Evolutionary conservation across 2,888 invertebrate species (phyloP), one percentile per base, ranked within the genome.

Genomic region (Noctua janthina): DNA sequence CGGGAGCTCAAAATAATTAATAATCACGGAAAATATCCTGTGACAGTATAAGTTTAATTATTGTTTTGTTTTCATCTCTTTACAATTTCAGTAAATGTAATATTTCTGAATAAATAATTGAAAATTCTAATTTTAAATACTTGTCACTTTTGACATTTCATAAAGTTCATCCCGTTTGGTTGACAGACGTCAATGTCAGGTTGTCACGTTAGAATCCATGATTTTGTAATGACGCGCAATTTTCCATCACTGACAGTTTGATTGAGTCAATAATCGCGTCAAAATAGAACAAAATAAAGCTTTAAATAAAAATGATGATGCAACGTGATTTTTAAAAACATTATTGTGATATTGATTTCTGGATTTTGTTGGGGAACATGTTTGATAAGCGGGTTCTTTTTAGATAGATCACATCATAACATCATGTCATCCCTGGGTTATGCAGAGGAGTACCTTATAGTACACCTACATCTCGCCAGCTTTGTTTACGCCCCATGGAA

Each of bases 201-300:
- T 54, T 66, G 78, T 71, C 46, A 64, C 39, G 43, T 76, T 75
- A 73, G 64, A 82, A 69, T 43, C 66, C 77, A 74, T 87, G 78
- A 84, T 76, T 85, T 85, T 80, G 68, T 83, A 85, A 80, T 79
- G 56, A 73, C 78, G 29, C n/a, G 51, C 71, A 66, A 81, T 84
- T 77, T 77, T 59, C 72, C 75, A 54, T 59, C 11, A 78, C 69
- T 77, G 81, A 35, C 77, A 75, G 68, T n/a, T 59, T 39, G 46
- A 81, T 76, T 80, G 72, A 43, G 46, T 35, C 62, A 75, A 51
- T 81, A 67, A 66, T 74, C 4, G 35, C 10, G 39, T 39, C 54
- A 62, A 23, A 56, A 23, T 82, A 8, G 20, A 67, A 76, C 59
- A 35, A 71, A 81, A 67, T 35, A 10, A 13, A 59, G 20, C 2